phyloP scores from a whole-genome alignment of 1,140 invertebrate species.

The Microplitis demolitor region DNA sequence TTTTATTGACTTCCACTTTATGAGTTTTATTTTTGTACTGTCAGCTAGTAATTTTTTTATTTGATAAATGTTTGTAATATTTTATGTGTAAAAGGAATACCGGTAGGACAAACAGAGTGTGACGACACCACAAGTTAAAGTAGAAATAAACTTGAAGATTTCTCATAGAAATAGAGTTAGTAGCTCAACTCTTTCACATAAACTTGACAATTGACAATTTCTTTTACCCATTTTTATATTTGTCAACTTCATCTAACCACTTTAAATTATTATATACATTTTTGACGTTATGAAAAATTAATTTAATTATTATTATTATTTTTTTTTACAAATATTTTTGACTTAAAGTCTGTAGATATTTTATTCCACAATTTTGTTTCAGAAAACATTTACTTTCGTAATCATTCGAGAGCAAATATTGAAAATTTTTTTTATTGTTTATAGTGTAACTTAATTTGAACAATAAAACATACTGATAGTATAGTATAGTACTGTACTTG shows the following conservation, averaged over 20 bases:
- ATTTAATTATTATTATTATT: too few relatives aligned
- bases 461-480: too few relatives aligned
- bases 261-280: neutral
- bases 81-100: neutral
- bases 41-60: neutral
- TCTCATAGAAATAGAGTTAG: constrained; percentile 1
- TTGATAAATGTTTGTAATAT: neutral
- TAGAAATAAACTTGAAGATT: neutral
- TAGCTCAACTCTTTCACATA: neutral
- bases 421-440: too few relatives aligned
- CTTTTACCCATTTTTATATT: neutral
- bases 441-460: too few relatives aligned
- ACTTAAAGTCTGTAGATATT: too few relatives aligned
- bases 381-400: too few relatives aligned
- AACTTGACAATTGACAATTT: constrained; percentile 7
- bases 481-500: too few relatives aligned
- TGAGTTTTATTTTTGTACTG: neutral
- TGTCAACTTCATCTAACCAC: neutral
- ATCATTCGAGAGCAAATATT: too few relatives aligned
- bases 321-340: too few relatives aligned
- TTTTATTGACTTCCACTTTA: neutral
- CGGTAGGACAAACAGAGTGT: constrained; percentile 3
- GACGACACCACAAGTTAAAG: constrained; percentile 3
- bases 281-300: neutral
- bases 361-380: too few relatives aligned